Evolutionary conservation across 2,888 invertebrate genomes (phyloP).

Genomic region (Ditylenchus weischeri): DNA sequence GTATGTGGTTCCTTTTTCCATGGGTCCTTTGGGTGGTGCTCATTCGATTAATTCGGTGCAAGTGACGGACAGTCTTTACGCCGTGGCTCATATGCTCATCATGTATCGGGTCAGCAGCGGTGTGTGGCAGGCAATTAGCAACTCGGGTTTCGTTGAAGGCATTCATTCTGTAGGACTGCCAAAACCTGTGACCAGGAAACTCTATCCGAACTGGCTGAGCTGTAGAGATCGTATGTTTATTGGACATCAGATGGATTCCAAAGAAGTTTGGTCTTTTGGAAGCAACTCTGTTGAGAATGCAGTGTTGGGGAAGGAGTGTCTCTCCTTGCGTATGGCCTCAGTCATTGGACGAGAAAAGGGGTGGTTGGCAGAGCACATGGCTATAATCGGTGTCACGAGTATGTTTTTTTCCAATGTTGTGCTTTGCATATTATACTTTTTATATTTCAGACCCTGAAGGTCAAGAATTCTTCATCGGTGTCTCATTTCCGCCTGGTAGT

Average conservation of each 20-base stretch:
- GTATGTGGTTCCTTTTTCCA: conserved; percentile 91
- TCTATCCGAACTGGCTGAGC: conserved; percentile 75
- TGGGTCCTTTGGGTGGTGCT: conserved; percentile 75
- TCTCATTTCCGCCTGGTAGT: conserved; percentile 95
- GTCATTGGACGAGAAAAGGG: conserved; percentile 86
- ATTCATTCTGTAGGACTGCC: conserved; percentile 89
- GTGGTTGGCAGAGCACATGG: conserved; percentile 98
- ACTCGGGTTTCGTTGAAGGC: conserved; percentile 74
- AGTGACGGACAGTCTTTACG: conserved; percentile 82
- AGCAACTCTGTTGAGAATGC: conserved; percentile 70
- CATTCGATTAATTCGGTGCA: conserved; percentile 91
- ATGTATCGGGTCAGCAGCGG: conserved; percentile 86
- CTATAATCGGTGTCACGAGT: conserved; percentile 65
- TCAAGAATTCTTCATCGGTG: conserved; percentile 66
- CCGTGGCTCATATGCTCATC: conserved; percentile 90
- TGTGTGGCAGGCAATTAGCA: conserved; percentile 60
- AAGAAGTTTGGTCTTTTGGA: conserved; percentile 82
- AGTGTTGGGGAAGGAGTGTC: conserved; percentile 91
- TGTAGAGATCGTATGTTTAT: conserved; percentile 88
- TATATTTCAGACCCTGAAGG: conserved; percentile 68
- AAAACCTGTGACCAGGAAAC: conserved; percentile 64
- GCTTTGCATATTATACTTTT: background rate
- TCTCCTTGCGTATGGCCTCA: conserved; percentile 88
- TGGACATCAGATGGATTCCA: conserved; percentile 75
- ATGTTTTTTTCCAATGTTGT: background rate